Evolutionary conservation across 2,797 vertebrate genomes (phyloP).

Genomic region (Leptodactylus fallax): DNA sequence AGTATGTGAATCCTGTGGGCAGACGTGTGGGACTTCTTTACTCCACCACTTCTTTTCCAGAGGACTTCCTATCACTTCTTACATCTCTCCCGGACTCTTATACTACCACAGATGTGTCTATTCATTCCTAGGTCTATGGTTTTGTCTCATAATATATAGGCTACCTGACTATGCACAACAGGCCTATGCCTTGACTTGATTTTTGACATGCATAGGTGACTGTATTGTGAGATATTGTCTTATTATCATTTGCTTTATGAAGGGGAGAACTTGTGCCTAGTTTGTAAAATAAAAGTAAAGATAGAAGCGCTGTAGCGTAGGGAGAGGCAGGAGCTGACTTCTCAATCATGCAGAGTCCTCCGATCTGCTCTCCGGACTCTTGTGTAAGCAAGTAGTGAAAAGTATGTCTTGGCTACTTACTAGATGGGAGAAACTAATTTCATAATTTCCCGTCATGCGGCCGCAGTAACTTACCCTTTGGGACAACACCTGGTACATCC

Average conservation of each 20-base stretch:
- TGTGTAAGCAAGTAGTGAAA: neutral
- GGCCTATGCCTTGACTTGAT: no score
- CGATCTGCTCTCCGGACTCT: neutral
- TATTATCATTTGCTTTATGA: no score
- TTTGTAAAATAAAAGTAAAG: neutral
- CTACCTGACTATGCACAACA: no score
- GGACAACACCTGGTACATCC: neutral
- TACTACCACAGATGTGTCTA: no score
- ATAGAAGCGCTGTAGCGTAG: neutral
- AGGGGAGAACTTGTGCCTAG: neutral
- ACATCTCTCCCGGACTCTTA: neutral
- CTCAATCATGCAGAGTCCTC: neutral
- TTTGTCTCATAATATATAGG: no score
- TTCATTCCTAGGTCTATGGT: no score
- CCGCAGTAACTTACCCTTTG: slow-evolving; percentile 19
- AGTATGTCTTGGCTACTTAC: no score
- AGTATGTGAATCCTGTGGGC: neutral
- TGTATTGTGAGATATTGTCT: no score
- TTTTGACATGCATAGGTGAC: no score
- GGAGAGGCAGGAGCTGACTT: neutral
- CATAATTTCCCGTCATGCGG: neutral
- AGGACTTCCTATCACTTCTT: neutral
- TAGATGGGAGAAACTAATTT: neutral
- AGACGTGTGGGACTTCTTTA: neutral
- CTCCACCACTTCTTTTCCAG: neutral